A percentile compares a stretch with the other conserved stretches of the same genome.
Conservation (phyloP, 2,113 vertebrate species). For the Halcyon malimbica region DNA sequence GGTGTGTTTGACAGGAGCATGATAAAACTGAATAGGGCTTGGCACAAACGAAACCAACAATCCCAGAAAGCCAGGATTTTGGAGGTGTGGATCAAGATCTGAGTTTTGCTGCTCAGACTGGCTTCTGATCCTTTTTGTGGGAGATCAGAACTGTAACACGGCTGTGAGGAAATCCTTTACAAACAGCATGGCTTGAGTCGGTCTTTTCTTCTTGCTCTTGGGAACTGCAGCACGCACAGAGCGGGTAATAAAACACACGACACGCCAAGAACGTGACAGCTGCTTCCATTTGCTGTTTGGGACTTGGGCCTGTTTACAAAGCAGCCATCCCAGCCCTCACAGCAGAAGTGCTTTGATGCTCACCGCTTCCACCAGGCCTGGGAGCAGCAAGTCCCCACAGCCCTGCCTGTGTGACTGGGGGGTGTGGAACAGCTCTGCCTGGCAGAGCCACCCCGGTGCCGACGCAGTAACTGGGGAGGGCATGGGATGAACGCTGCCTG, state of each 20-base stretch:
- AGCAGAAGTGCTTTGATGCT: neutral
- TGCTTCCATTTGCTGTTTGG: neutral
- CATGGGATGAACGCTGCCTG: neutral
- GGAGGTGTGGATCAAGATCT: neutral
- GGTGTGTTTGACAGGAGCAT: neutral
- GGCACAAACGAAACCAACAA: neutral
- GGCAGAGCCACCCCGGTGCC: neutral
- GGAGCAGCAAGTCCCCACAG: accelerated
- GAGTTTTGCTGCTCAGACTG: neutral
- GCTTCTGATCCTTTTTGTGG: neutral
- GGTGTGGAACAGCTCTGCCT: neutral
- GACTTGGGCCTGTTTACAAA: neutral
- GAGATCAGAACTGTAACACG: neutral
- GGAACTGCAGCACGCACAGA: accelerated
- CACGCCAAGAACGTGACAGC: neutral
- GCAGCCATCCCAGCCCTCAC: neutral
- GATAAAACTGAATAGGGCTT: neutral
- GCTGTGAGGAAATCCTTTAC: neutral
- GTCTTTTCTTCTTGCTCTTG: neutral
- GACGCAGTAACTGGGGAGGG: neutral
- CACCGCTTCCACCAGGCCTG: accelerated
- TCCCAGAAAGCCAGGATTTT: neutral
- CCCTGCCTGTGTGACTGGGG: accelerated
- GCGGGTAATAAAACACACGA: neutral
- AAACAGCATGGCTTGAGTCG: accelerated